Conservation (phyloP, 2,113 vertebrate species). For the Laterallus jamaicensis region DNA sequence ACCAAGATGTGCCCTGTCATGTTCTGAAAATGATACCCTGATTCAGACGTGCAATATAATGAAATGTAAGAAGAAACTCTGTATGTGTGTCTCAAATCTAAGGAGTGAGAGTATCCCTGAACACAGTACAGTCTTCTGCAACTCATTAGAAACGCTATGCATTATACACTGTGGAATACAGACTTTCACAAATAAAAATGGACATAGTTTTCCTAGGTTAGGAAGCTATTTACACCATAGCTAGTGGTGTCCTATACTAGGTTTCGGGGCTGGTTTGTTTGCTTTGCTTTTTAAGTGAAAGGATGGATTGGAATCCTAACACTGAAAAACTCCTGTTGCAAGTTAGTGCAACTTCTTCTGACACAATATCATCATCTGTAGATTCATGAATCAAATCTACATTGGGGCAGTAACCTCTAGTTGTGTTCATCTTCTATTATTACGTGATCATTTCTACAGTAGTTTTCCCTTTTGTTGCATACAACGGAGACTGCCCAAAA, state of each 20-base stretch:
- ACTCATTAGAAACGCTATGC: neutral
- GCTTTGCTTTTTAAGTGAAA: neutral
- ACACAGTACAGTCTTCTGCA: neutral
- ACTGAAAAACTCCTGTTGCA: neutral
- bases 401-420: neutral
- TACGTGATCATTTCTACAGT: neutral
- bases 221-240: neutral
- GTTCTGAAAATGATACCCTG: neutral
- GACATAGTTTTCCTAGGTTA: neutral
- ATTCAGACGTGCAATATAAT: neutral
- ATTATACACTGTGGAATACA: neutral
- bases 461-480: neutral
- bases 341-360: neutral
- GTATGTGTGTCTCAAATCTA: neutral
- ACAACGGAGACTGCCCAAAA: neutral
- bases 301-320: neutral
- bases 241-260: neutral
- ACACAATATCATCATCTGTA: neutral
- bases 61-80: fast-evolving
- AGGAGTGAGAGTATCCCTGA: neutral
- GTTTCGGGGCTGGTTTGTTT: neutral
- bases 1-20: neutral
- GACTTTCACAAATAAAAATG: neutral
- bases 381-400: neutral
- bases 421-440: neutral